Percentiles rank a stretch among this genome's conserved stretches.
phyloP scores from a whole-genome alignment of 2,888 invertebrate species.

The Pteria penguin region DNA sequence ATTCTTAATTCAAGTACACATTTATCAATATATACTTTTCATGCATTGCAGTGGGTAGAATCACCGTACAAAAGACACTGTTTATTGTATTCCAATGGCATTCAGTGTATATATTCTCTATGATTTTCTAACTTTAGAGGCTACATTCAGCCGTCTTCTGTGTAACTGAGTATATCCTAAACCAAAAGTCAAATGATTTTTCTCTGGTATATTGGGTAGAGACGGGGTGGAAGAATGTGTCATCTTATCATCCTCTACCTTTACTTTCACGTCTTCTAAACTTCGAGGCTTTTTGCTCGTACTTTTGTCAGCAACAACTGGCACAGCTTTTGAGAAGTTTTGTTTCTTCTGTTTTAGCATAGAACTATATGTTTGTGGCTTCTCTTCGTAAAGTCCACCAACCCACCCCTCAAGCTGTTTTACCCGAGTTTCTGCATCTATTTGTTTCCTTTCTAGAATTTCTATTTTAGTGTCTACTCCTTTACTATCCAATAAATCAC shows the following conservation, averaged over 20 bases:
- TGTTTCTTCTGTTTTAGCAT: constrained; percentile 23
- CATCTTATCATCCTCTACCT: constrained; percentile 28
- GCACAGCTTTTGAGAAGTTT: constrained; percentile 29
- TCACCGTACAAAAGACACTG: too few relatives aligned
- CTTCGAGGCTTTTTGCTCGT: constrained; percentile 47
- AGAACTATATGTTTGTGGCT: constrained; percentile 26
- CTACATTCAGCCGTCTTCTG: constrained; percentile 50
- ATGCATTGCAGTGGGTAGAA: too few relatives aligned
- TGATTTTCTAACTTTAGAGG: constrained; percentile 41
- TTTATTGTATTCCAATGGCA: too few relatives aligned
- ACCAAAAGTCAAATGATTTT: constrained; percentile 44
- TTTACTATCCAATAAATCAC: constrained; percentile 46
- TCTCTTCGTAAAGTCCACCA: constrained; percentile 51
- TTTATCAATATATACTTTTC: too few relatives aligned
- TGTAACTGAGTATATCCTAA: constrained; percentile 56
- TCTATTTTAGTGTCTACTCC: constrained; percentile 25
- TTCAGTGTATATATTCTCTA: too few relatives aligned
- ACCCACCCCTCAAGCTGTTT: constrained; percentile 66
- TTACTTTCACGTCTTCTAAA: constrained; percentile 48
- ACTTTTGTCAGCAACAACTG: constrained; percentile 26
- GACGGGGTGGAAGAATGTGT: constrained; percentile 36
- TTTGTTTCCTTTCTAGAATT: constrained; percentile 54
- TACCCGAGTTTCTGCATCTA: constrained; percentile 54
- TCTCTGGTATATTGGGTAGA: constrained; percentile 37
- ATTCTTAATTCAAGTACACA: too few relatives aligned